Evolutionary conservation across 2,888 invertebrate genomes (phyloP).

Genomic region (Siphlonurus alternatus): DNA sequence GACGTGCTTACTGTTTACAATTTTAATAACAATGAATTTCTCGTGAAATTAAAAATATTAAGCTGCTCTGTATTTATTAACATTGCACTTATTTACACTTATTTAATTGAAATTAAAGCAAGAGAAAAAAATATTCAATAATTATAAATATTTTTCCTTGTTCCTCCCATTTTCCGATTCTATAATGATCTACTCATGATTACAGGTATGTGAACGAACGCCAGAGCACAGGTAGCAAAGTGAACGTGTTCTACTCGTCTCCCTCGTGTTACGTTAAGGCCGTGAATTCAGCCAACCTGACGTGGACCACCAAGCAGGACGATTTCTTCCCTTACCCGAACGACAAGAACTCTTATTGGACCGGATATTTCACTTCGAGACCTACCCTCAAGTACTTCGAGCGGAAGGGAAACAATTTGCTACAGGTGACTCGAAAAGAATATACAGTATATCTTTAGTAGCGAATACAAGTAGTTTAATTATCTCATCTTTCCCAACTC

Average conservation of each 20-base stretch:
- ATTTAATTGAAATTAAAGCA: too few species aligned
- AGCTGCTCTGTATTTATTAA: too few species aligned
- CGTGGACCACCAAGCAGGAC: constrained; percentile 22
- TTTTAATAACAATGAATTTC: background rate
- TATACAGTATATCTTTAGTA: too few species aligned
- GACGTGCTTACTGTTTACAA: background rate
- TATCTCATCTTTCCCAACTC: too few species aligned
- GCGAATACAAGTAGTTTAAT: too few species aligned
- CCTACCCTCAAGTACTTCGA: constrained; percentile 18
- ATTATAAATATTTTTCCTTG: too few species aligned
- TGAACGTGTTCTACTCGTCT: constrained; percentile 19
- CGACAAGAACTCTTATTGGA: constrained; percentile 33
- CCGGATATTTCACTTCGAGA: constrained; percentile 30
- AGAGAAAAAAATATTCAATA: too few species aligned
- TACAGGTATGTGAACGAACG: constrained; percentile 48
- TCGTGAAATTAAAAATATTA: too few species aligned
- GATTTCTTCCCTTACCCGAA: constrained; percentile 33
- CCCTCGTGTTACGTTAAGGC: constrained; percentile 21
- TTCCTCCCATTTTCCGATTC: too few species aligned
- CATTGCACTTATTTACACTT: too few species aligned
- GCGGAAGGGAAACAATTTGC: constrained; percentile 18
- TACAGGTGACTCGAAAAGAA: too few species aligned
- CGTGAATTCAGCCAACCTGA: constrained; percentile 18
- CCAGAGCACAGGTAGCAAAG: constrained; percentile 34
- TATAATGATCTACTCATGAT: too few species aligned